Evolutionary conservation across 2,797 vertebrate species (phyloP), one percentile per base, ranked within the genome.

Genomic region (Rhynchotus rufescens): DNA sequence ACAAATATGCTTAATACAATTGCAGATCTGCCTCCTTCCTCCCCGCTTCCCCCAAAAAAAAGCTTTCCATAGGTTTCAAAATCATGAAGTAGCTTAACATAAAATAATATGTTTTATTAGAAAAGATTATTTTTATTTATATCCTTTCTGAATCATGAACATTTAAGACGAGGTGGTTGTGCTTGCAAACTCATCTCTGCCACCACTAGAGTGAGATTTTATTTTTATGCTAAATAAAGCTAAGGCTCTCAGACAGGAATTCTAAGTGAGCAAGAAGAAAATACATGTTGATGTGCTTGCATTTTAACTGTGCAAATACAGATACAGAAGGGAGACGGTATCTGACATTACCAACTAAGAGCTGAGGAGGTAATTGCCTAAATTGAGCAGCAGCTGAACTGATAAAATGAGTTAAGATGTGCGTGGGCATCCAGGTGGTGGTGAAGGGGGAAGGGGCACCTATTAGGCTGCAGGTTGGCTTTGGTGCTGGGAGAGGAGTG

Each of bases 351-450:
- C 19, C n/a, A 7, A 15, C 34, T 76, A 49, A 47, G 5, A 40
- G 15, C 15, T 12, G 69, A 42, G 65, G 10, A 57, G 75, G 68
- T 44, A 49, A 17, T 13, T 25, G 4, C 79, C 7, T 15, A 9
- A 20, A 1, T 8, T 0, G 38, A 4, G 19, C 60, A 8, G 32
- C 47, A 38, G 62, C 15, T 4, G 45, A 30, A 3, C 10, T 3
- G 12, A 5, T 14, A 2, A 20, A n/a, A 49, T n/a, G 59, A 7
- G 15, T 2, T 22, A 44, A 32, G 45, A 1, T 2, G 67, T 2
- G 8, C 4, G 13, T 9, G 16, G 7, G 44, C 59, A 11, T 15
- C 3, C 3, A 20, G 26, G 51, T 22, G 21, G 47, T 40, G 47
- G 23, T 10, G 47, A 23, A 8, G 5, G 44, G 60, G 23, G 21